phyloP scores from a whole-genome alignment of 2,797 vertebrate species.

The Chrysocyon brachyurus region DNA sequence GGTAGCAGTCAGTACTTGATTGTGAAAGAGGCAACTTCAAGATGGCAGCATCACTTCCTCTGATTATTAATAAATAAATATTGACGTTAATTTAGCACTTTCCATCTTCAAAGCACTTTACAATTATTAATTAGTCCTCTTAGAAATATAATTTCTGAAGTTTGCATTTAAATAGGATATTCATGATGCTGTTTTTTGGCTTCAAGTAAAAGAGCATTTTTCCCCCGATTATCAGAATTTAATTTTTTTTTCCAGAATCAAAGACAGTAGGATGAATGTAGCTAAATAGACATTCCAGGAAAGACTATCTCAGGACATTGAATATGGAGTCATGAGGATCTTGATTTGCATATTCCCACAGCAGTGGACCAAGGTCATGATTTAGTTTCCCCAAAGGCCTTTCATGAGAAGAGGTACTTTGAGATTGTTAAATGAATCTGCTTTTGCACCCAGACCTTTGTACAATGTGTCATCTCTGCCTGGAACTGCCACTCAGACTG shows the following conservation, averaged over 20 bases:
- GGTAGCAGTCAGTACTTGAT: conserved; percentile 66
- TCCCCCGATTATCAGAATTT: not conserved
- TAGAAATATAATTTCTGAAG: conserved; percentile 80
- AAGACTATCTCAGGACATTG: not conserved
- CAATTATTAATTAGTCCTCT: conserved; percentile 85
- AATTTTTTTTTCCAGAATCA: not conserved
- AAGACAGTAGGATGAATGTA: not conserved
- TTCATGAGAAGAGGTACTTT: not conserved
- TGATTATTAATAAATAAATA: conserved; percentile 87
- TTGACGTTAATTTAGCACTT: conserved; percentile 85
- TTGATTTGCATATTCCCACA: not conserved
- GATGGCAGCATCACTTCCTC: conserved; percentile 73
- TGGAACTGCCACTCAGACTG: not conserved
- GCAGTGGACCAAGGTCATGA: not conserved
- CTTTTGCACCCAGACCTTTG: not conserved
- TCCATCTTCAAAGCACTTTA: conserved; percentile 83
- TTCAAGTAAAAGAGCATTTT: conserved; percentile 58
- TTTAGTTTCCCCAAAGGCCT: not conserved
- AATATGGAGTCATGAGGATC: not conserved
- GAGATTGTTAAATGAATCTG: not conserved
- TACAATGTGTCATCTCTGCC: not conserved
- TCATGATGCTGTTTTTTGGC: conserved; percentile 46
- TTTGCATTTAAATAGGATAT: conserved; percentile 80
- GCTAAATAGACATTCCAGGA: not conserved
- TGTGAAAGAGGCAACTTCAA: conserved; percentile 76